Evolutionary conservation across 2,888 invertebrate genomes (phyloP).

Genomic region (Microplitis manilae): DNA sequence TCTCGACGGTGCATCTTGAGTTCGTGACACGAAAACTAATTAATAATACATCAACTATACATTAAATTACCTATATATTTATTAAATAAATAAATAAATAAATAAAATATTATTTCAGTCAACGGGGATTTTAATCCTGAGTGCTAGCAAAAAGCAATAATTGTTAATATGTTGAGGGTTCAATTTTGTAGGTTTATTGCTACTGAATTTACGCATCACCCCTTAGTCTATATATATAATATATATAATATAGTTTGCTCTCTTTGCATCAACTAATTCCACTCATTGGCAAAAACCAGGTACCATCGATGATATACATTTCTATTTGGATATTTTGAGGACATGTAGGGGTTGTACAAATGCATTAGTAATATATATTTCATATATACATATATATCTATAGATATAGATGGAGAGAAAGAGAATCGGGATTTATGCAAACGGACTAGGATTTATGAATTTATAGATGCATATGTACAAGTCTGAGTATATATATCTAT

Average conservation of each 20-base stretch:
- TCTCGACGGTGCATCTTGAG: conserved; percentile 27
- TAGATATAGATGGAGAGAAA: conserved; percentile 9
- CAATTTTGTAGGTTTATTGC: background rate
- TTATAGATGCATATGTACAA: conserved; percentile 36
- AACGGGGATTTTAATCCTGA: too few species aligned
- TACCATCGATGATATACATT: conserved; percentile 32
- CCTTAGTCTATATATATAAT: background rate
- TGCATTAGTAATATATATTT: conserved; percentile 30
- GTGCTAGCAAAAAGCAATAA: background rate
- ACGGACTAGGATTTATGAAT: conserved; percentile 40
- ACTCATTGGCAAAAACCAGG: conserved; percentile 15
- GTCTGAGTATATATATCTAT: background rate
- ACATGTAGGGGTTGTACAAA: conserved; percentile 17
- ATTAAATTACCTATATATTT: background rate
- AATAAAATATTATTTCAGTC: too few species aligned
- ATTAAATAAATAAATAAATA: background rate
- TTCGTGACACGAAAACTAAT: conserved; percentile 47
- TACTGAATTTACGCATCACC: background rate
- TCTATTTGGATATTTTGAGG: conserved; percentile 33
- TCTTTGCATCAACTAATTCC: background rate
- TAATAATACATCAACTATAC: conserved; percentile 42
- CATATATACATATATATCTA: conserved; percentile 19
- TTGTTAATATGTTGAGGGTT: background rate
- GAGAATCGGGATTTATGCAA: conserved; percentile 36
- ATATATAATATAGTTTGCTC: background rate